Percentiles rank a stretch among this genome's conserved stretches.
Evolutionary conservation across 2,888 invertebrate genomes (phyloP).

Genomic region (Cistogaster globosa): DNA sequence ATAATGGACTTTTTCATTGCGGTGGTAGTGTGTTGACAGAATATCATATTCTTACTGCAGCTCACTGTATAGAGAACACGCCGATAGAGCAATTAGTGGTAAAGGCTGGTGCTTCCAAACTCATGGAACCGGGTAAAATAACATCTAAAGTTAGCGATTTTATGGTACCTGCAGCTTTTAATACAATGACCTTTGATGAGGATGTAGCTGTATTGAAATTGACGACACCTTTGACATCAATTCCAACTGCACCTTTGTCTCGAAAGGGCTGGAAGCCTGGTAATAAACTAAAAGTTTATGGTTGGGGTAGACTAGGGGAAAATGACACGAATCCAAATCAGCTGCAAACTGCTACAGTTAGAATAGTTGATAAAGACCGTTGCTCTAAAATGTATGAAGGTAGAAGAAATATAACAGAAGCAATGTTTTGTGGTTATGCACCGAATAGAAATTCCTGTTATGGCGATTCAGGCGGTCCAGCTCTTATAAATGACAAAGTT

Average conservation of each 20-base stretch:
- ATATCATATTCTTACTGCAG: slow-evolving; percentile 30
- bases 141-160: background rate
- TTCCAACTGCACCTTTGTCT: background rate
- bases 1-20: slow-evolving; percentile 58
- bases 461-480: slow-evolving; percentile 74
- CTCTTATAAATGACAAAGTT: slow-evolving; percentile 68
- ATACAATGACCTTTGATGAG: background rate
- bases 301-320: background rate
- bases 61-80: slow-evolving; percentile 27
- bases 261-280: no score
- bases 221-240: background rate
- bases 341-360: slow-evolving; percentile 60
- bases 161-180: background rate
- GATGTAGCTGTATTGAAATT: background rate
- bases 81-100: slow-evolving; percentile 13
- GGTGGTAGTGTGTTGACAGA: slow-evolving; percentile 69
- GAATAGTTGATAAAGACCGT: background rate
- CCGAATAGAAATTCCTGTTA: slow-evolving; percentile 2
- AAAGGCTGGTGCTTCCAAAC: slow-evolving; percentile 46
- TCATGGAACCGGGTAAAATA: background rate
- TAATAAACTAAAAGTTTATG: background rate
- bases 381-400: background rate
- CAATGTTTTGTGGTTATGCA: slow-evolving; percentile 72
- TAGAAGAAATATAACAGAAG: slow-evolving; percentile 23
- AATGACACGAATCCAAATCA: background rate